Conservation (phyloP, 1,140 invertebrate species). For the Brachionus asplanchnoidis region DNA sequence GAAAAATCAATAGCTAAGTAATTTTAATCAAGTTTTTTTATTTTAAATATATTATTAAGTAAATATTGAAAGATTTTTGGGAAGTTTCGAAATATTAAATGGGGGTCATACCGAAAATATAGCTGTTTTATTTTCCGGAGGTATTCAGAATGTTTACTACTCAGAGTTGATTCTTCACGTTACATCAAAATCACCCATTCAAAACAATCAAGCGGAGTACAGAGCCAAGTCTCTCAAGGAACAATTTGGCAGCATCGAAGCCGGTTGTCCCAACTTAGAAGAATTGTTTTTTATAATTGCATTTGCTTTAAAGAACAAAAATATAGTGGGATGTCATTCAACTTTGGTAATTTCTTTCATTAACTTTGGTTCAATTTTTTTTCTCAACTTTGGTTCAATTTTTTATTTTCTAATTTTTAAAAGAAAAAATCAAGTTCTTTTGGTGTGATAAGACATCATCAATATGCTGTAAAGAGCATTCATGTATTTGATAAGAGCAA, state of each 20-base stretch:
- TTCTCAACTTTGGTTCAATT: not conserved
- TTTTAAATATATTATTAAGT: not conserved
- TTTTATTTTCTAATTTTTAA: not conserved
- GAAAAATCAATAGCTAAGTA: constrained; percentile 37
- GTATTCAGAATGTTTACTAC: constrained; percentile 1
- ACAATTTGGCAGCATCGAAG: not conserved
- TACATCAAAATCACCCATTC: not conserved
- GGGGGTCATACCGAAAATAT: constrained; percentile 19
- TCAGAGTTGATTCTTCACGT: not conserved
- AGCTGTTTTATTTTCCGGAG: not conserved
- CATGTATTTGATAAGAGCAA: not conserved
- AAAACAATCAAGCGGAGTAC: not conserved
- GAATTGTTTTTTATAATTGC: constrained; percentile 20
- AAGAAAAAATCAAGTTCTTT: not conserved
- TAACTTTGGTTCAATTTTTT: not conserved
- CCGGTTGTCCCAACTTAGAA: not conserved
- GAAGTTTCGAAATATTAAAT: constrained; percentile 5
- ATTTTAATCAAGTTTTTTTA: not conserved
- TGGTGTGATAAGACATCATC: constrained; percentile 2
- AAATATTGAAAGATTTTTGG: constrained; percentile 5
- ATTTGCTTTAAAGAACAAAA: not conserved
- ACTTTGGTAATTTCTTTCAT: not conserved
- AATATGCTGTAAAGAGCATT: constrained; percentile 13
- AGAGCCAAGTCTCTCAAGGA: not conserved
- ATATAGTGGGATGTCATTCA: constrained; percentile 6